Conservation (phyloP, 2,888 invertebrate genomes). For the Acrocera orbiculus region DNA sequence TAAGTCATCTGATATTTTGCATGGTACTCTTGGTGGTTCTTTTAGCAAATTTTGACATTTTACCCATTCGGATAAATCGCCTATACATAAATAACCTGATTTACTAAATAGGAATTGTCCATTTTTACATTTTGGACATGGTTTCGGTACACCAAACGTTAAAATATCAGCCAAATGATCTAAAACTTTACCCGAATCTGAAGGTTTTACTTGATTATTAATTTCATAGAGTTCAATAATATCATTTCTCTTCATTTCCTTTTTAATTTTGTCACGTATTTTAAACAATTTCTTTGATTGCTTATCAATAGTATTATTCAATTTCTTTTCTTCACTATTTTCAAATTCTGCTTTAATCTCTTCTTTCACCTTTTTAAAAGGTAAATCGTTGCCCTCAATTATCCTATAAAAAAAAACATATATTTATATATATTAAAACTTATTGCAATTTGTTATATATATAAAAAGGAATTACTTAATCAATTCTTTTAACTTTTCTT, state of each 20-base stretch:
- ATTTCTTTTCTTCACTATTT: slow-evolving; percentile 38
- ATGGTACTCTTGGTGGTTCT: slow-evolving; percentile 52
- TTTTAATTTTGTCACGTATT: slow-evolving; percentile 43
- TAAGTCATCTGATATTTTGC: slow-evolving; percentile 47
- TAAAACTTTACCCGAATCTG: slow-evolving; percentile 39
- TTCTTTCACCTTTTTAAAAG: too few relatives aligned
- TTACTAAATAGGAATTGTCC: slow-evolving; percentile 55
- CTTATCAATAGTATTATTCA: slow-evolving; percentile 34
- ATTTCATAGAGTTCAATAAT: slow-evolving; percentile 44
- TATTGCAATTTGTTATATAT: neutral
- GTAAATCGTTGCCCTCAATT: slow-evolving; percentile 35
- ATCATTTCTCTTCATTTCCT: slow-evolving; percentile 40
- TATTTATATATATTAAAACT: neutral
- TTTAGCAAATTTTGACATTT: slow-evolving; percentile 59
- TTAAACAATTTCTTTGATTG: slow-evolving; percentile 33
- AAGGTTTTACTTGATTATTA: slow-evolving; percentile 58
- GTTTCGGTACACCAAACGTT: slow-evolving; percentile 67
- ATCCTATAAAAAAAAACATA: slow-evolving; percentile 15
- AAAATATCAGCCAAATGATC: slow-evolving; percentile 69
- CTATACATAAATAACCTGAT: slow-evolving; percentile 70
- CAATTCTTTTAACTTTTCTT: slow-evolving; percentile 39
- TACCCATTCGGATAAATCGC: slow-evolving; percentile 60
- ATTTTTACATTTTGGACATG: slow-evolving; percentile 59
- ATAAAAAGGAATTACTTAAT: slow-evolving; percentile 39
- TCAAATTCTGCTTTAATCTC: slow-evolving; percentile 54